phyloP scores from a whole-genome alignment of 2,113 vertebrate species.

The Desmodus rotundus region DNA sequence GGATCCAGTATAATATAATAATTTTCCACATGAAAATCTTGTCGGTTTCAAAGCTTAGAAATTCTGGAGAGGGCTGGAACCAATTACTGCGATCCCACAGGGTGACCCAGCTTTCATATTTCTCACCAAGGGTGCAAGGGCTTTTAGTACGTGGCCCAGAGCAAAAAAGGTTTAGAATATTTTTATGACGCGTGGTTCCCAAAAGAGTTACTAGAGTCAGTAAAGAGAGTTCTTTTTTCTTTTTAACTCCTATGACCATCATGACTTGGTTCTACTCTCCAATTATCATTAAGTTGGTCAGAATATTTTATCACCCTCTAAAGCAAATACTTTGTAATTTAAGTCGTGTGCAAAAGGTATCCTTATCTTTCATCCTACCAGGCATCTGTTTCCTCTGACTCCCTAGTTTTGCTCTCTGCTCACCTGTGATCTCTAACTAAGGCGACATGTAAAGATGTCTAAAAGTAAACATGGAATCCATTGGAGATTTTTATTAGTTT shows the following conservation, averaged over 20 bases:
- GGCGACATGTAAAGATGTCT: constrained; percentile 69
- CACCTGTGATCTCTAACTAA: constrained; percentile 63
- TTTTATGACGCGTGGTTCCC: not conserved
- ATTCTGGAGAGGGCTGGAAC: not conserved
- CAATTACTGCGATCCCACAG: not conserved
- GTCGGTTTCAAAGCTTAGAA: constrained; percentile 1
- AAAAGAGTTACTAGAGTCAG: not conserved
- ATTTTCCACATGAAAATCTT: constrained; percentile 25
- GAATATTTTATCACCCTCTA: constrained; percentile 26
- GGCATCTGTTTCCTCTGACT: constrained; percentile 60
- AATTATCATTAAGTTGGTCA: not conserved
- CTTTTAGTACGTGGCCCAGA: not conserved
- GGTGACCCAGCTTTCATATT: not conserved
- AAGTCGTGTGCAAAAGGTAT: constrained; percentile 59
- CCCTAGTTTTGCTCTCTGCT: constrained; percentile 53
- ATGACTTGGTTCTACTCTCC: not conserved
- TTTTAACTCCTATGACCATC: not conserved
- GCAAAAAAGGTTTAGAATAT: not conserved
- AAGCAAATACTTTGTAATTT: constrained; percentile 68
- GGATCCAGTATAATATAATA: constrained; percentile 7
- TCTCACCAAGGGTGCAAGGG: not conserved
- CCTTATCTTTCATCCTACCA: not conserved
- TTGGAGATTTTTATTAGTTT: constrained; percentile 76
- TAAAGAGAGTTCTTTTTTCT: not conserved
- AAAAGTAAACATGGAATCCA: constrained; percentile 58